These are phyloP conservation scores for Phalacrocorax carbo DNA, from an alignment of 2,113 vertebrate species.

Conservation along the genomic window DNA sequence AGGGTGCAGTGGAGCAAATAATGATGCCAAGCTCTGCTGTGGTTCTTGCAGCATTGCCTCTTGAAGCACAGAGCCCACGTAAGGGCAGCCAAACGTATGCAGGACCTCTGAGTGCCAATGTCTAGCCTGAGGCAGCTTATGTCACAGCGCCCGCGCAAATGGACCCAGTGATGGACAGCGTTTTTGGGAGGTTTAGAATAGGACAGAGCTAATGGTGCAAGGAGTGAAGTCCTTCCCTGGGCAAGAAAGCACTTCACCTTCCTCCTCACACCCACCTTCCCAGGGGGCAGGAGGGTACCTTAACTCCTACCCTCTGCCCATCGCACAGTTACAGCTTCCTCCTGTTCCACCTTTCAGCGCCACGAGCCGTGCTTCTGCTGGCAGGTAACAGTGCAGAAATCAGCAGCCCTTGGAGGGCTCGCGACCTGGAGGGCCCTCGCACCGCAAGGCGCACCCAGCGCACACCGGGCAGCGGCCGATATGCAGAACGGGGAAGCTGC, in stretches of 20 bases:
- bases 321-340: background rate
- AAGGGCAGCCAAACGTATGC: background rate
- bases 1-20: background rate
- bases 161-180: background rate
- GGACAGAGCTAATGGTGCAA: background rate
- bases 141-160: rapidly evolving
- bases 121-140: background rate
- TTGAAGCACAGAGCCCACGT: too few relatives aligned
- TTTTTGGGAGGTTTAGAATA: background rate
- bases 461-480: background rate
- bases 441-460: background rate
- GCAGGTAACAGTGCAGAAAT: background rate
- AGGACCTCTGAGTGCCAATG: background rate
- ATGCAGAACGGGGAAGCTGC: background rate
- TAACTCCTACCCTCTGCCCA: background rate
- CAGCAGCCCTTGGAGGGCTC: background rate
- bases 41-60: rapidly evolving
- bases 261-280: background rate
- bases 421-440: background rate
- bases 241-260: background rate
- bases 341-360: background rate
- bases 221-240: background rate
- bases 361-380: rapidly evolving
- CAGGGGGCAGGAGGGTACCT: rapidly evolving
- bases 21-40: too few relatives aligned